Evolutionary conservation across 2,113 vertebrate species (phyloP), one percentile per base, ranked within the genome.

Genomic region (Aphelocoma coerulescens): DNA sequence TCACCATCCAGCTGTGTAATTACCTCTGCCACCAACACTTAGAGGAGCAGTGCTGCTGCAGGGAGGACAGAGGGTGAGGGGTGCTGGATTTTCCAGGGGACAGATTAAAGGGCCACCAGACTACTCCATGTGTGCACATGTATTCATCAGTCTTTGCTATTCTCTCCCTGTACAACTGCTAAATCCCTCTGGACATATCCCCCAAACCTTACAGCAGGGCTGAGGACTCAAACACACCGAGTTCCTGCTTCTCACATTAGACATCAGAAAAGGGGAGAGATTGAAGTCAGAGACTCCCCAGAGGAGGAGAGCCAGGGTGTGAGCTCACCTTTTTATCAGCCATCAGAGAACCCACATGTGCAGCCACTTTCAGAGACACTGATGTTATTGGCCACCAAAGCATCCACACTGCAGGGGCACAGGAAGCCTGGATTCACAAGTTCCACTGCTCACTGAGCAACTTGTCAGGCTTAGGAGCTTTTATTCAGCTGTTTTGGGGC

Each of bases 301-400:
- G 86, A 74, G 83, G 43, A 62, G 46, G 84, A 88, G 81, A 88
- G 11, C 3, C 59, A 54, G 1, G 18, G 16, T 59, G 43, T 84
- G 79, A 96, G 65, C 92, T 91, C 79, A 93, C 10, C 49, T 84
- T 82, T 91, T 92, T 73, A 76, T 67, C 85, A 92, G 92, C 91
- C 88, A 28, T 9, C 72, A n/a, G 85, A 92, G 92, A 86, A 22
- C 12, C 68, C 79, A 59, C 33, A 54, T 15, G 39, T 20, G 35
- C 88, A 77, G 77, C 18, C 63, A 13, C 71, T 80, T 19, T 32
- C 82, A 68, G 75, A 66, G 67, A 49, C 51, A 22, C 10, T 71
- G 88, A 11, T 51, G 57, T 93, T 92, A 75, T 74, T 84, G 89
- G 79, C 87, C 94, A 74, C 92, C 51, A n/a, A 67, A 93, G 79